Base-by-base conservation (phyloP, 2,797 vertebrate species). In the Chelmon rostratus region DNA sequence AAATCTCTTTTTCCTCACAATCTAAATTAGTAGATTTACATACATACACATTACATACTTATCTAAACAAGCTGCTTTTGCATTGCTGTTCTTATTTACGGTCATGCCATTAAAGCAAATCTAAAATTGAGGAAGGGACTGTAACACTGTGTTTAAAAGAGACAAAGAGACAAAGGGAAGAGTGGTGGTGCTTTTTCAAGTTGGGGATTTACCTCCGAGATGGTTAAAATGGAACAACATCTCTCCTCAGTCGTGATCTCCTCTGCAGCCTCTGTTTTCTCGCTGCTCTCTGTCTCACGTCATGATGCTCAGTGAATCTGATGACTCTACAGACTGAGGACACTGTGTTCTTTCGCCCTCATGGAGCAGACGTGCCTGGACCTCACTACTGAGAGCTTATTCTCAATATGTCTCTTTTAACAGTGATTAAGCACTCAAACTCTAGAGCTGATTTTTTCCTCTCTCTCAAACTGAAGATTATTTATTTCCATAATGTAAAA, bases 321-420 rank as follows among this genome's bases (percentile, higher is more conserved):
- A 72, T 49, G 61, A 42, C 50, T 72, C 69, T 35, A 18, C 57
- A 69, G 31, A 64, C n/a, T 40, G 54, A 72, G 81, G 52, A 87
- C 81, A 80, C 64, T 8, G 25, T 83, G 86, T 87, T 78, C 81
- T 82, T 74, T 65, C n/a, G 4, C 50, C 46, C 5, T 82, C 67
- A 31, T 33, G 31, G 73, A 62, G 8, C 62, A 78, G n/a, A 61
- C 38, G 59, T 58, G 54, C 12, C 46, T 62, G 64, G 38, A 57
- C 35, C 21, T 46, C 42, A 25, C 47, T 21, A 3, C 65, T 61
- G 57, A 65, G 52, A 38, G 31, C 18, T n/a, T 12, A 49, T 52
- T 37, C 5, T 16, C 12, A 40, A 54, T 25, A 1, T 6, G 18
- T 21, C n/a, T n/a, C n/a, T n/a, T 23, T 23, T 11, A 70, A 21